A percentile compares a stretch with the other conserved stretches of the same genome.
Evolutionary conservation across 1,140 invertebrate species (phyloP).

Genomic region (Lanistes nyassanus): DNA sequence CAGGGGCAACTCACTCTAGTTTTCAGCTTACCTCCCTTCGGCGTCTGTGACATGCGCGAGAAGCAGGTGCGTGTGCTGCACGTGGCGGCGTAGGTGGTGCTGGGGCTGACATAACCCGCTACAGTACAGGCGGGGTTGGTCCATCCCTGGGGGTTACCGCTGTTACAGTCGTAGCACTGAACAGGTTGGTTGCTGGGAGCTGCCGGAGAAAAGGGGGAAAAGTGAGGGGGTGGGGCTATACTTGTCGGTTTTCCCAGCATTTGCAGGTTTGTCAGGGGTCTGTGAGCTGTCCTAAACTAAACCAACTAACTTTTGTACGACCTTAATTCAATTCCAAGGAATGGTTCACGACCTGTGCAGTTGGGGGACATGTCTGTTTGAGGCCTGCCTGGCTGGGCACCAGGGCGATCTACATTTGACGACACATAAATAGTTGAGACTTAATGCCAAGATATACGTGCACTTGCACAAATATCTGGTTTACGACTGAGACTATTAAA

Average conservation of each 20-base stretch:
- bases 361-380: no score
- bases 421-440: no score
- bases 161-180: constrained; percentile 14
- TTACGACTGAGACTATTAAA: not conserved
- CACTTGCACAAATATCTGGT: no score
- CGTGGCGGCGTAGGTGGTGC: not conserved
- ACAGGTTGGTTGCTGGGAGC: not conserved
- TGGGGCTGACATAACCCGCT: not conserved
- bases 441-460: no score
- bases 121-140: not conserved
- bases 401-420: no score
- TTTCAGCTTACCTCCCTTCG: not conserved
- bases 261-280: not conserved
- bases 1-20: no score
- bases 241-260: not conserved
- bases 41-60: not conserved
- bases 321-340: no score
- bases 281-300: not conserved
- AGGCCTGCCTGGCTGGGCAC: no score
- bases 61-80: not conserved
- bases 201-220: not conserved
- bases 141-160: constrained; percentile 3
- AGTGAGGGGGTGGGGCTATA: not conserved
- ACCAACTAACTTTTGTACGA: not conserved
- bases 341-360: no score